Percentiles rank a stretch among this genome's conserved stretches.
phyloP scores from a whole-genome alignment of 2,113 vertebrate species.

The Centropristis striata region DNA sequence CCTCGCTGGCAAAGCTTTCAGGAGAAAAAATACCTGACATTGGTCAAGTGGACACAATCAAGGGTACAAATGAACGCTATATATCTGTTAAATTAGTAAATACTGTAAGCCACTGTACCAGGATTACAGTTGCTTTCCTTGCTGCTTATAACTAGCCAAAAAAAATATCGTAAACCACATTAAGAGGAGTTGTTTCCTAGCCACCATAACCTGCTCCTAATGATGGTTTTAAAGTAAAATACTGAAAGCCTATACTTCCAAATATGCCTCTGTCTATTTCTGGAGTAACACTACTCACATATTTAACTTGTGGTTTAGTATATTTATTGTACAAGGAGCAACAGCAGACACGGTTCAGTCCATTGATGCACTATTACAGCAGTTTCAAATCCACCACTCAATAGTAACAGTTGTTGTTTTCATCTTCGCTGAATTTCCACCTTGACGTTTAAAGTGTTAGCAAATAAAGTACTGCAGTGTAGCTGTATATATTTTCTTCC shows the following conservation, averaged over 20 bases:
- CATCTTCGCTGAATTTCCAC: slow-evolving; percentile 11
- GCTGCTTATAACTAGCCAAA: background rate
- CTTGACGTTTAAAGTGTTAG: slow-evolving; percentile 11
- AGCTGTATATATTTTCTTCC: slow-evolving; percentile 17
- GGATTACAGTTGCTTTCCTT: background rate
- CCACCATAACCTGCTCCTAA: background rate
- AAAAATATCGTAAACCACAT: background rate
- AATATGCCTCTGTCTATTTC: background rate
- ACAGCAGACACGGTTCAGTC: background rate
- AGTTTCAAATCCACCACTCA: slow-evolving; percentile 6
- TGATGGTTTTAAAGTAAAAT: slow-evolving; percentile 2
- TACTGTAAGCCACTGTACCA: too few species aligned
- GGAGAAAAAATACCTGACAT: too few species aligned
- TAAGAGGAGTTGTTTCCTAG: background rate
- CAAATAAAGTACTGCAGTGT: slow-evolving; percentile 1
- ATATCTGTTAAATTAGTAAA: too few species aligned
- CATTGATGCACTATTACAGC: background rate
- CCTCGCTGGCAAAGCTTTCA: too few species aligned
- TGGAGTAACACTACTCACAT: background rate
- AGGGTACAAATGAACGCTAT: too few species aligned
- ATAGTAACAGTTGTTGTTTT: slow-evolving; percentile 10
- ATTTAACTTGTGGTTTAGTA: background rate
- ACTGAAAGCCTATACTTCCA: background rate
- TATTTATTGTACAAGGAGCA: background rate
- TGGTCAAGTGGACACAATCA: too few species aligned